Evolutionary conservation across 35 echinoderm and acorn worm species (phyloP).

Genomic region (Acanthaster planci): DNA sequence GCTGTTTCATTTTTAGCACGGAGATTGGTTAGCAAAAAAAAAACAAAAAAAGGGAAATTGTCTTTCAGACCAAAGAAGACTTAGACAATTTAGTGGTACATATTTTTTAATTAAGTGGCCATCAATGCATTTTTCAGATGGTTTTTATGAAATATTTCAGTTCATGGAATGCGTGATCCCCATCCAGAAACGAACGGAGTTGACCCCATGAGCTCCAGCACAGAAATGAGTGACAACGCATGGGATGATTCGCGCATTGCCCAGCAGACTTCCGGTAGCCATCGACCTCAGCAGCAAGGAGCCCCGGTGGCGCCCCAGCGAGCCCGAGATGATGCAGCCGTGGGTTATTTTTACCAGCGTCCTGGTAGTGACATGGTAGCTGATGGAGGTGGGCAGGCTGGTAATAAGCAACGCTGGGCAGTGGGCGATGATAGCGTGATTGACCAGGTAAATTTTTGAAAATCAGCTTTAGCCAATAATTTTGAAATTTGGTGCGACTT

Average conservation of each 20-base stretch:
- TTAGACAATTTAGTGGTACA: too few species aligned
- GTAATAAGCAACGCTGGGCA: conserved; percentile 80
- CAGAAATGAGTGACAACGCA: conserved; percentile 20
- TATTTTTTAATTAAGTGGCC: too few species aligned
- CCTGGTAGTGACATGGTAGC: conserved; percentile 55
- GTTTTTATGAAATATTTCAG: not conserved
- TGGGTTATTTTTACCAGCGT: conserved; percentile 88
- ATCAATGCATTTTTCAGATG: too few species aligned
- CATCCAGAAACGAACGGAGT: conserved; percentile 21
- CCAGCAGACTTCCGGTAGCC: conserved; percentile 1
- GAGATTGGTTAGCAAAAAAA: too few species aligned
- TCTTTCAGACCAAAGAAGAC: too few species aligned
- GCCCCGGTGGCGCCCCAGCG: conserved; percentile 47
- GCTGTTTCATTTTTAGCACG: too few species aligned
- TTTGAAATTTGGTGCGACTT: too few species aligned
- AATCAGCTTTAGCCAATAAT: too few species aligned
- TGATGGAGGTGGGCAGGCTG: conserved; percentile 52
- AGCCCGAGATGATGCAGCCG: conserved; percentile 78
- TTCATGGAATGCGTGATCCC: conserved; percentile 28
- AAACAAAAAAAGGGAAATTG: too few species aligned
- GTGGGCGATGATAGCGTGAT: conserved; percentile 82
- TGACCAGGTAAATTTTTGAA: conserved; percentile 56
- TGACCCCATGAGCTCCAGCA: conserved; percentile 14
- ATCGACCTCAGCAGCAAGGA: conserved; percentile 7
- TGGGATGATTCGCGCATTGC: conserved; percentile 30